Base-by-base conservation (phyloP, 92 coral and sea anemone species). In the Anthopleura xanthogrammica region DNA sequence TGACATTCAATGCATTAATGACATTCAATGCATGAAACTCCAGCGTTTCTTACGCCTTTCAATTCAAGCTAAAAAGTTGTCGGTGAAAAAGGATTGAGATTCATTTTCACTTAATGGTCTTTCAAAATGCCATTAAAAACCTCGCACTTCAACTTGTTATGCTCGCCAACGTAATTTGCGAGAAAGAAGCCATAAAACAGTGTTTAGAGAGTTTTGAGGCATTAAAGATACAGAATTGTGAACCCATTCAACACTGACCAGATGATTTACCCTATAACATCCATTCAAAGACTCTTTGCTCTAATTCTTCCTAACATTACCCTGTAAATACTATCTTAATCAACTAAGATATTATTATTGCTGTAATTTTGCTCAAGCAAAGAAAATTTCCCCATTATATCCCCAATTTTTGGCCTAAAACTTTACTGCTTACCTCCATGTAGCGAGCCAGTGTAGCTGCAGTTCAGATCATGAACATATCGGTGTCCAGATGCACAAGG, bases 401-500 rank as follows among this genome's bases (percentile, higher is more conserved):
- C 24, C 76, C 24, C 71, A 52, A 54, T 75, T 71, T 78, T 54
- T 68, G 71, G 72, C 70, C 24, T 77, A 40, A 75, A 17, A 50
- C 56, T 40, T 76, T 57, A 17, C 95, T 29, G 36, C 36, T 89
- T 79, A 94, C 98, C 98, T 72, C 91, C 90, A 79, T 94, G 98
- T 5, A 94, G 79, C 16, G 95, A 87, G 17, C 98, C 91, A 1
- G 95, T 84, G 82, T 94, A 94, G 65, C 98, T 90, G 78, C 98
- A 94, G 89, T 94, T 94, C 8, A 94, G 70, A 72, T 94, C 98
- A 82, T 94, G 98, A 11, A 94, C 98, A 52, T 91, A 94, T 55
- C 98, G 92, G 68, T 94, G 98, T 52, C 93, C 89, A 12, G 98
- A 89, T 1, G 98, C 92, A 48, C 98, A 94, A 1, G 98, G 98